A percentile compares a stretch with the other conserved stretches of the same genome.
Conservation (phyloP, 2,797 vertebrate species). For the Morus bassanus region DNA sequence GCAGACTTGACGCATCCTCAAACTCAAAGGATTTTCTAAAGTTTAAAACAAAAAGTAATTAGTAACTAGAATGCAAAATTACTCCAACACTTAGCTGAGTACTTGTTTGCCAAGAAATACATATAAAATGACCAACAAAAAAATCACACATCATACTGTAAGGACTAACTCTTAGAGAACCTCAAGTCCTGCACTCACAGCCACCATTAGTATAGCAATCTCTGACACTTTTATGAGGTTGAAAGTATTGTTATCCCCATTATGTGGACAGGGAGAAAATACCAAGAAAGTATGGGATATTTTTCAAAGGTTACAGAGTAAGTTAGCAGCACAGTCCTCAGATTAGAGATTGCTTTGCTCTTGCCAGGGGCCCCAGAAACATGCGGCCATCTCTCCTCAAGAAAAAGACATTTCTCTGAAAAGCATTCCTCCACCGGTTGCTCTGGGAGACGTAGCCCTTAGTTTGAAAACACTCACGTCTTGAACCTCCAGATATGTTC, state of each 20-base stretch:
- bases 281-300: not conserved
- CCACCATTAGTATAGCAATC: not conserved
- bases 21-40: conserved; percentile 94
- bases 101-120: not conserved
- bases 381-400: not conserved
- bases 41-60: conserved; percentile 27
- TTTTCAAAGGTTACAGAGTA: not conserved
- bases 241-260: not conserved
- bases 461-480: not conserved
- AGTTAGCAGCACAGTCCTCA: not conserved
- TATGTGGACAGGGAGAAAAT: not conserved
- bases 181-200: not conserved
- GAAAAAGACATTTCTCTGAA: not conserved
- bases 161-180: not conserved
- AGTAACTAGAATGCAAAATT: not conserved
- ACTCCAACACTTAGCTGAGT: not conserved
- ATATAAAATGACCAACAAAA: not conserved
- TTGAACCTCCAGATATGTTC: not conserved
- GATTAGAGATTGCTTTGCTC: not conserved
- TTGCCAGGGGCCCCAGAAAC: not conserved
- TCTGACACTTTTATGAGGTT: not conserved
- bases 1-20: conserved; percentile 88
- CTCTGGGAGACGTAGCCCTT: not conserved
- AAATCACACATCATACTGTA: not conserved
- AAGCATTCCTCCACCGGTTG: not conserved